phyloP scores from a whole-genome alignment of 1,140 invertebrate species.

The Aphelenchoides avenae region DNA sequence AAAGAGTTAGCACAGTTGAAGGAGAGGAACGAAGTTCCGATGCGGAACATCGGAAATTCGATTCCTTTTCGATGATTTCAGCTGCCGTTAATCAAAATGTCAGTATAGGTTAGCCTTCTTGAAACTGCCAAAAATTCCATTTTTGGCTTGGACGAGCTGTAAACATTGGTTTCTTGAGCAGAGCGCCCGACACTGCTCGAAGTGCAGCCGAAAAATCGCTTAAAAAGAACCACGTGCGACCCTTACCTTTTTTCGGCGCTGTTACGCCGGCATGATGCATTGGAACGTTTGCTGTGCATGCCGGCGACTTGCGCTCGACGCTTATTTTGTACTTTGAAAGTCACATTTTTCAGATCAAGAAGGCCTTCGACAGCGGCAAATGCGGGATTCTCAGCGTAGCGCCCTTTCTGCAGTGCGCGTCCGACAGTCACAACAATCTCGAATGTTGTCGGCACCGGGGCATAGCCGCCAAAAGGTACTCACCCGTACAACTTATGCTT shows the following conservation, averaged over 20 bases:
- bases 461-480: constrained; percentile 31
- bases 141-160: too few relatives aligned
- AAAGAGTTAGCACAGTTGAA: too few relatives aligned
- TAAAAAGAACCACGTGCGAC: too few relatives aligned
- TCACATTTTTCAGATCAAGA: constrained; percentile 35
- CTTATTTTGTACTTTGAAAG: too few relatives aligned
- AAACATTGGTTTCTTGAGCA: too few relatives aligned
- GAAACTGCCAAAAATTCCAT: too few relatives aligned
- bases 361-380: constrained; percentile 39
- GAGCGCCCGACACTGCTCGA: too few relatives aligned
- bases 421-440: constrained; percentile 36
- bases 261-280: background rate
- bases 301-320: too few relatives aligned
- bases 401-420: constrained; percentile 43
- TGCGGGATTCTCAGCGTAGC: constrained; percentile 46
- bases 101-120: too few relatives aligned
- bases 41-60: background rate
- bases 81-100: constrained; percentile 1
- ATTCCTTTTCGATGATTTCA: constrained; percentile 1
- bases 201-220: too few relatives aligned
- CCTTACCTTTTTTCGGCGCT: background rate
- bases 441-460: constrained; percentile 31
- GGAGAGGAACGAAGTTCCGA: too few relatives aligned
- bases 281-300: background rate
- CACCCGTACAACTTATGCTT: too few relatives aligned